Conservation (phyloP, 2,113 vertebrate species). For the Plotosus lineatus region DNA sequence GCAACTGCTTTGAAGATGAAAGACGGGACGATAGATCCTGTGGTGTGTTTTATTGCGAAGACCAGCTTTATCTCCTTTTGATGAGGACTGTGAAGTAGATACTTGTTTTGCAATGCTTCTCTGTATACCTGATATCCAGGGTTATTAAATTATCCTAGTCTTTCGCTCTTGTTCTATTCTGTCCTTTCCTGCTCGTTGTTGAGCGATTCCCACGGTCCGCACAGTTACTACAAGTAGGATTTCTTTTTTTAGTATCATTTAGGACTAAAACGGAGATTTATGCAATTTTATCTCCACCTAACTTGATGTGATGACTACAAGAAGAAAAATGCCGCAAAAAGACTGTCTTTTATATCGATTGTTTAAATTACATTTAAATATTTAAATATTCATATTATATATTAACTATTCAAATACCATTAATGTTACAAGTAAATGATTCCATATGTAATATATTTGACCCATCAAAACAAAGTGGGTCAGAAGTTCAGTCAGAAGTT, state of each 20-base stretch:
- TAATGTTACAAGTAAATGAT: no score
- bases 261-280: constrained; percentile 34
- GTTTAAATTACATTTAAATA: no score
- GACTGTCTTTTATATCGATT: not conserved
- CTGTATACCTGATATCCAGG: constrained; percentile 45
- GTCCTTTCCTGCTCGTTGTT: constrained; percentile 55
- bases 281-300: constrained; percentile 12
- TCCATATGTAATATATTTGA: no score
- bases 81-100: constrained; percentile 45
- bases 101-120: constrained; percentile 35
- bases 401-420: no score
- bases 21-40: not conserved
- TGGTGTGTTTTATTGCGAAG: not conserved
- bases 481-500: no score
- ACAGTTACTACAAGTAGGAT: constrained; percentile 59
- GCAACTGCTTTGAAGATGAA: constrained; percentile 47
- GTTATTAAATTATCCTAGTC: constrained; percentile 60
- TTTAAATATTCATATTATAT: no score
- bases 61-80: constrained; percentile 32
- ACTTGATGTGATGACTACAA: constrained; percentile 2
- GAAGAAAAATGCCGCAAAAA: not conserved
- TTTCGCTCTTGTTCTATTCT: constrained; percentile 57
- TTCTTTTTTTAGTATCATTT: constrained; percentile 57
- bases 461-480: no score
- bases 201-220: constrained; percentile 40